These are phyloP conservation scores for Cenopis cana DNA, from an alignment of 2,888 invertebrate species.

Conservation along the genomic window DNA sequence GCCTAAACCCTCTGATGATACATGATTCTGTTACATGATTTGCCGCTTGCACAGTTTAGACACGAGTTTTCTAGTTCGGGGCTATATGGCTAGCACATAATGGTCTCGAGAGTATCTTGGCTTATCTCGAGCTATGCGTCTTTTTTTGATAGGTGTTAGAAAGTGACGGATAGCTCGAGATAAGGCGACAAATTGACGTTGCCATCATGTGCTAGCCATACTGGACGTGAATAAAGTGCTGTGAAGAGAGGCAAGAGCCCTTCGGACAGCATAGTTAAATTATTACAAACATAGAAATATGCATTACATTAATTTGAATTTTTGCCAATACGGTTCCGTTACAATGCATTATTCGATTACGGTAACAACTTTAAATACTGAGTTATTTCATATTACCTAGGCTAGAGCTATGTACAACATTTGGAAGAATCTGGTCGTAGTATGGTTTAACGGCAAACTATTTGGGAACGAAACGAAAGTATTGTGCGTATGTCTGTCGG, in stretches of 20 bases:
- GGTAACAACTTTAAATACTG: constrained; percentile 56
- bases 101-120: too few species aligned
- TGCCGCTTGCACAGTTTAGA: too few species aligned
- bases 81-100: too few species aligned
- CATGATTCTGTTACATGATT: too few species aligned
- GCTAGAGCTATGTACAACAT: constrained; percentile 61
- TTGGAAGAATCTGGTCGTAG: constrained; percentile 54
- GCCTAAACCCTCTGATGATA: too few species aligned
- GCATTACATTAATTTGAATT: constrained; percentile 33
- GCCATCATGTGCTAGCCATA: too few species aligned
- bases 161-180: too few species aligned
- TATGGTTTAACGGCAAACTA: constrained; percentile 5
- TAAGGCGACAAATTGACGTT: too few species aligned
- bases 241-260: background rate
- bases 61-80: too few species aligned
- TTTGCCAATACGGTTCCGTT: constrained; percentile 51
- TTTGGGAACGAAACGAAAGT: constrained; percentile 45
- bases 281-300: constrained; percentile 42
- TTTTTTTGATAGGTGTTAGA: too few species aligned
- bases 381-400: constrained; percentile 54
- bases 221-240: background rate
- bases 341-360: constrained; percentile 52
- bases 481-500: constrained; percentile 62
- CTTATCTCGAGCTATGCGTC: too few species aligned
- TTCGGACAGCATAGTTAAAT: constrained; percentile 26